Base-by-base conservation (phyloP, 2,888 invertebrate genomes). In the Eupeodes luniger region DNA sequence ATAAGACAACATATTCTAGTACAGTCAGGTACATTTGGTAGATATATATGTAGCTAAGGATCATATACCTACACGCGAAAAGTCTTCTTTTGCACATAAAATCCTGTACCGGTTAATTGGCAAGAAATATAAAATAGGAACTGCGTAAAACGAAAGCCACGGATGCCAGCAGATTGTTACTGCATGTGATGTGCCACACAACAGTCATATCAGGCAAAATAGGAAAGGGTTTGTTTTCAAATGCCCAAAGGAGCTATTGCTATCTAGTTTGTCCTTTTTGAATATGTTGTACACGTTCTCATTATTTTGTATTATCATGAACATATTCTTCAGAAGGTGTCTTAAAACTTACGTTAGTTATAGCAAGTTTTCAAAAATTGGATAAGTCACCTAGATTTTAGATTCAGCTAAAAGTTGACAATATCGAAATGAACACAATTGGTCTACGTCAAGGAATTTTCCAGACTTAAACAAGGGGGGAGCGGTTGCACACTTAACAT, bases 41-140 rank as follows among this genome's bases (percentile, higher is more conserved):
- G 5, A 51, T 7, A 27, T 79, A 70, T 59, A 19, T 19, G 2
- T 27, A 27, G 1, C 27, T 27, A 27, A 27, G 27, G 27, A 27
- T 27, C 27, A 2, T 27, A 2, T 27, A 27, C 27, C 27, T 19
- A 62, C 49, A 69, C 55, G 74, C 19, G 57, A 55, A 77, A 74
- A 47, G 36, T 7, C 51, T 5, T 59, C 27, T 47, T 34, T 27
- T 9, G 9, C 40, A 7, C 40, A 27, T 12, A 19, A 44, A 55
- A 70, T 40, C 59, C 27, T 72, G 34, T 47, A 47, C n/a, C 14
- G 59, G 81, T 88, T 88, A 88, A 88, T 88, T 88, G 88, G 88
- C 88, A 88, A 85, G 81, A 81, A 88, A 81, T 77, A 53, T 36
- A 53, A 69, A 40, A 59, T 47, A 36, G n/a, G 36, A 69, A 69